Base-by-base conservation (phyloP, 2,113 vertebrate genomes). In the Neotragus moschatus region DNA sequence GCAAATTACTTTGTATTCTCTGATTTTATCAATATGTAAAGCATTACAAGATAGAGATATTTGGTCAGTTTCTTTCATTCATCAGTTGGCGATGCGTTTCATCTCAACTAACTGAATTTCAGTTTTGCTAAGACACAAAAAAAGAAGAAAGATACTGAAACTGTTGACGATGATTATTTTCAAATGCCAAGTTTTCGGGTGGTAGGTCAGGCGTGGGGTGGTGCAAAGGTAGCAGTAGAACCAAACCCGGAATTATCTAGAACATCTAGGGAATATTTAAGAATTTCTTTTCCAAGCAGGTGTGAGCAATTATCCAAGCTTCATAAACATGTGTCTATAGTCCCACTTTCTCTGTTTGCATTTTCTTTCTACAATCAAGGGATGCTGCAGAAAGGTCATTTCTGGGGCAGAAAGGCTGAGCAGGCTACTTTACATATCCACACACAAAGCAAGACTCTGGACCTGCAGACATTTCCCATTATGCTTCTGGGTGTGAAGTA, bases 361-460 rank as follows among this genome's bases (percentile, higher is more conserved):
- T 92, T 91, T 88, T 95, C 66, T 91, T 97, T 96, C 88, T 49
- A 28, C 73, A 97, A 90, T 86, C 96, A 96, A 88, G 39, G n/a
- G n/a, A 89, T 39, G 28, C 30, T 85, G 66, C 84, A 86, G 80
- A 91, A 94, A 55, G 90, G 89, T 97, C 95, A 88, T 33, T 95
- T 63, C 92, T 94, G 88, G 94, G 92, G 36, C 92, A 92, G 10
- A 92, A 84, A 49, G 82, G n/a, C 81, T 9, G 23, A 23, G 23
- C 25, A 2, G 0, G 6, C 51, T 89, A 63, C 73, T 96, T 96
- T 85, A 70, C 80, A 81, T 96, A 90, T 33, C 87, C 87, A 88
- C 55, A 84, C 84, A 96, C 63, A 91, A 96, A 96, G 92, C 84
- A 25, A 12, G 8, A 47, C 55, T 88, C 90, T 79, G 88, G 89